A percentile compares a stretch with the other conserved stretches of the same genome.
These are phyloP conservation scores for Sycophila sp. DNA, from an alignment of 1,140 invertebrate genomes.

Conservation along the genomic window DNA sequence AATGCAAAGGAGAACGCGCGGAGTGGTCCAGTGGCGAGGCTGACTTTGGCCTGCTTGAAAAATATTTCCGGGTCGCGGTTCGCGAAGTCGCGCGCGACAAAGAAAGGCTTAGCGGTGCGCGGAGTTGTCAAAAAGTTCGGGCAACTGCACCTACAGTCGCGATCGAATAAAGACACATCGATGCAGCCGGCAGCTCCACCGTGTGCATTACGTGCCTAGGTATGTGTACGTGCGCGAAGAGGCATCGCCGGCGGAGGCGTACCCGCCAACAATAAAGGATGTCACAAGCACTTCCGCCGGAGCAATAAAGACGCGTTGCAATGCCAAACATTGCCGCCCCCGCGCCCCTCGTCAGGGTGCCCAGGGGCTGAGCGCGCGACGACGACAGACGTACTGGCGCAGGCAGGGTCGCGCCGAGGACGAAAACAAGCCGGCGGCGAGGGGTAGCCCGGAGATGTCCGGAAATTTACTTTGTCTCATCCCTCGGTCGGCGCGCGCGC, in stretches of 20 bases:
- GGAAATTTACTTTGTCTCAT: slow-evolving; percentile 47
- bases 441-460: slow-evolving; percentile 29
- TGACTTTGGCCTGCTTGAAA: slow-evolving; percentile 27
- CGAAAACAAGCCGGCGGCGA: neutral
- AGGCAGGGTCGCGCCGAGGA: no score
- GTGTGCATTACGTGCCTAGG: neutral
- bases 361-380: neutral
- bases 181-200: neutral
- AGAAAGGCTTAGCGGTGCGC: no score
- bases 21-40: no score
- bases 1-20: no score
- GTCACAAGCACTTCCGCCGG: slow-evolving; percentile 46
- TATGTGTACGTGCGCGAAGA: slow-evolving; percentile 15
- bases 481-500: no score
- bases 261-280: slow-evolving; percentile 46
- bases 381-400: no score
- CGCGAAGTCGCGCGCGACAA: neutral
- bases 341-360: neutral
- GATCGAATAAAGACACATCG: slow-evolving; percentile 38
- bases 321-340: slow-evolving; percentile 43
- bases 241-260: slow-evolving; percentile 39
- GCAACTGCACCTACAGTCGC: slow-evolving; percentile 14
- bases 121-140: slow-evolving; percentile 45
- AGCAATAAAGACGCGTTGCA: slow-evolving; percentile 49
- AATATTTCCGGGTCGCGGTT: slow-evolving; percentile 21